Percentiles rank a stretch among this genome's conserved stretches.
Evolutionary conservation across 1,140 invertebrate species (phyloP).

Genomic region (Manduca sexta): DNA sequence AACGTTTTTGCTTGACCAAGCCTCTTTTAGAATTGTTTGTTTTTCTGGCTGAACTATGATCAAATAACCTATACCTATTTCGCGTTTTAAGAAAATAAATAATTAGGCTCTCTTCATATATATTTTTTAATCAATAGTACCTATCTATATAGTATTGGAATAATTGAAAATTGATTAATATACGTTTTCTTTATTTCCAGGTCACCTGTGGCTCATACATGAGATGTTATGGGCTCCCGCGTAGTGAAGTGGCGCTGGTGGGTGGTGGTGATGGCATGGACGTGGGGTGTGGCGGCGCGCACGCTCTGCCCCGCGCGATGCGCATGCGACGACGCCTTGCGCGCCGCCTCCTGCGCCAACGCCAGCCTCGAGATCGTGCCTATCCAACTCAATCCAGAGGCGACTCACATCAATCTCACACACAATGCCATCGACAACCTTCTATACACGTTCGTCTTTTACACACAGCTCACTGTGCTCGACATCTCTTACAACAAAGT

Average conservation of each 20-base stretch:
- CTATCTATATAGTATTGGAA: background rate
- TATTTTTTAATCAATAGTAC: no score
- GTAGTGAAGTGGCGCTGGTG: constrained; percentile 64
- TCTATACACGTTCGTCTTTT: constrained; percentile 83
- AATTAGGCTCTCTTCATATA: no score
- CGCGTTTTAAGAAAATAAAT: no score
- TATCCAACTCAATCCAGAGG: constrained; percentile 90
- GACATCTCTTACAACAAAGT: constrained; percentile 89
- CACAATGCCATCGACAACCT: constrained; percentile 82
- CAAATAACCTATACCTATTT: no score
- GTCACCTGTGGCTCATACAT: constrained; percentile 52
- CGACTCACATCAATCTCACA: constrained; percentile 83
- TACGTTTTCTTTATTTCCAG: constrained; percentile 41
- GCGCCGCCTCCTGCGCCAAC: constrained; percentile 82
- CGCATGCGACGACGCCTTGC: constrained; percentile 84
- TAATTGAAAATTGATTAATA: constrained; percentile 3
- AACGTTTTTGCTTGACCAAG: no score
- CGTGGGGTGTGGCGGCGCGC: constrained; percentile 52
- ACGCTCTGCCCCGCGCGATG: constrained; percentile 87
- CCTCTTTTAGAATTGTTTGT: no score
- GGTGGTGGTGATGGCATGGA: constrained; percentile 59
- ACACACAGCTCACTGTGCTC: constrained; percentile 83
- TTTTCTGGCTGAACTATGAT: no score
- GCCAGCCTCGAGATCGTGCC: constrained; percentile 87
- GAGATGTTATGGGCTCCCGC: constrained; percentile 71